These are phyloP conservation scores for Toxotes jaculatrix DNA, from an alignment of 2,113 vertebrate genomes.

Conservation along the genomic window DNA sequence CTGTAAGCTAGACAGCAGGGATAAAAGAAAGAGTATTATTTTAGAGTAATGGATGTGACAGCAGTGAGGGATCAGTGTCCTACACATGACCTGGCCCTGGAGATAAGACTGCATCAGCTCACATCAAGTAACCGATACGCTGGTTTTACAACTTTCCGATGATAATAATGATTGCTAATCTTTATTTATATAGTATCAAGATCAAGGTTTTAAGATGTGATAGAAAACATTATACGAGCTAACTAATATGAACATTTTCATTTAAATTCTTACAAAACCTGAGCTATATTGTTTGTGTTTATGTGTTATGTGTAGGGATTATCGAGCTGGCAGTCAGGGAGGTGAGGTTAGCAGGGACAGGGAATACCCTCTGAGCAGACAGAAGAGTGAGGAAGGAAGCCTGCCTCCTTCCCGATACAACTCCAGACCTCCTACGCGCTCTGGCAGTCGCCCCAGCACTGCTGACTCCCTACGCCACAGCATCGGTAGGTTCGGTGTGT, in stretches of 20 bases:
- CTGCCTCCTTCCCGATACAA: conserved; percentile 61
- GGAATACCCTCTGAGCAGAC: conserved; percentile 35
- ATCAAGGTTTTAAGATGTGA: neutral
- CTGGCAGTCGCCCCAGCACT: conserved; percentile 79
- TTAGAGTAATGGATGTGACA: conserved; percentile 32
- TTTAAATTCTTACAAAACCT: neutral
- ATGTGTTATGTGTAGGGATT: conserved; percentile 42
- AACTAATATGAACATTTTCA: neutral
- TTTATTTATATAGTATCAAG: neutral
- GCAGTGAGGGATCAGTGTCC: neutral
- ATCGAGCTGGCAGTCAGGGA: conserved; percentile 27
- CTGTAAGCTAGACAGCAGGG: neutral
- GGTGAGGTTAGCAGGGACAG: conserved; percentile 72
- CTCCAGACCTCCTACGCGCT: conserved; percentile 71
- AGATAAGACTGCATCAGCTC: conserved; percentile 10
- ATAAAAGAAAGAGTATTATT: conserved; percentile 12
- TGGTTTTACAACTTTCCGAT: neutral
- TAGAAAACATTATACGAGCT: neutral
- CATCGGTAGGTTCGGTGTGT: conserved; percentile 75
- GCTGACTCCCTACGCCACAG: conserved; percentile 77
- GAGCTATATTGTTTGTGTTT: conserved; percentile 2
- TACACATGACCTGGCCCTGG: neutral
- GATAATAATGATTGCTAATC: neutral
- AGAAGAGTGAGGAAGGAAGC: conserved; percentile 65
- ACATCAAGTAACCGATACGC: neutral